phyloP scores from a whole-genome alignment of 1,140 invertebrate species.

The Aphaenogaster rudis region DNA sequence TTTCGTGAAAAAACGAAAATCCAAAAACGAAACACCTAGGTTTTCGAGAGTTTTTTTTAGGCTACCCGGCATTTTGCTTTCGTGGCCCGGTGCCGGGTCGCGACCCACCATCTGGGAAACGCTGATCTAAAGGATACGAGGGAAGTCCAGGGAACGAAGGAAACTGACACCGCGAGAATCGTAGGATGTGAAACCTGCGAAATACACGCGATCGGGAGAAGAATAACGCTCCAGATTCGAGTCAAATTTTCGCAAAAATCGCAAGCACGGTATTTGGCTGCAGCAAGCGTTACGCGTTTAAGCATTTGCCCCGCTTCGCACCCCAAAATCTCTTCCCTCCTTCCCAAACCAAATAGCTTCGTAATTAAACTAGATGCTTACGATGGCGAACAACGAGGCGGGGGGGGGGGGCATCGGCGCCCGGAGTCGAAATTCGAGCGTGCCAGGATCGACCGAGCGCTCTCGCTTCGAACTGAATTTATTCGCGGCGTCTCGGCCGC shows the following conservation, averaged over 20 bases:
- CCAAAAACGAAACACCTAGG: too few species aligned
- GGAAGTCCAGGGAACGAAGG: neutral
- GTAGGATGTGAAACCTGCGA: neutral
- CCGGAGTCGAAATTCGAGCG: slow-evolving; percentile 52
- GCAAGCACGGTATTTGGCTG: neutral
- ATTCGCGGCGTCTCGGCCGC: slow-evolving; percentile 46
- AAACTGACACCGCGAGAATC: neutral
- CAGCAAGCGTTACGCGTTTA: neutral
- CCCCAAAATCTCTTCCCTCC: neutral
- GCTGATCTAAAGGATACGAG: neutral
- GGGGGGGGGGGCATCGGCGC: slow-evolving; percentile 35
- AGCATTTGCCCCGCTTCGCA: neutral
- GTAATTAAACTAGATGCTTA: slow-evolving; percentile 66
- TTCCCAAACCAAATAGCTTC: slow-evolving; percentile 27
- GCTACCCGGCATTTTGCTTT: too few species aligned
- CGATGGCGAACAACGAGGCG: slow-evolving; percentile 16
- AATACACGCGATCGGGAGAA: neutral
- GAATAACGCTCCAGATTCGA: too few species aligned
- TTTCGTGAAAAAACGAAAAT: too few species aligned
- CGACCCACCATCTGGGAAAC: too few species aligned
- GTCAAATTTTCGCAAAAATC: slow-evolving; percentile 21
- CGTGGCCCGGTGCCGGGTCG: too few species aligned
- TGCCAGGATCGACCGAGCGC: slow-evolving; percentile 29
- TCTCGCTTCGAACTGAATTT: slow-evolving; percentile 37
- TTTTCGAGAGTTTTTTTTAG: too few species aligned